These are phyloP conservation scores for Achatina immaculata DNA, from an alignment of 1,140 invertebrate species.

Conservation along the genomic window DNA sequence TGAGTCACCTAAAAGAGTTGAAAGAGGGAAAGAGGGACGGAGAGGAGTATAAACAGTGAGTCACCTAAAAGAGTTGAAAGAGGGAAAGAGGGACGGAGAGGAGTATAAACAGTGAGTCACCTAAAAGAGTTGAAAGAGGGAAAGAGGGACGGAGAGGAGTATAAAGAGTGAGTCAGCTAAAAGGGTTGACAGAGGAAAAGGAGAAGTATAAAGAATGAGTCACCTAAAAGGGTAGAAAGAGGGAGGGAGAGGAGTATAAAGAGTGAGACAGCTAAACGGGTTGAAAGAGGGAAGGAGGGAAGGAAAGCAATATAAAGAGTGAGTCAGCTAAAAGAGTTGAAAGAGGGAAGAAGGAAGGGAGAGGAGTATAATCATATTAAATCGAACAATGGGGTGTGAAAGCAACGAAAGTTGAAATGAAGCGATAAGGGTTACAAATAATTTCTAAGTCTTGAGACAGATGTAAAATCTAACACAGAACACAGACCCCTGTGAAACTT, in stretches of 20 bases:
- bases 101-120: neutral
- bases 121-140: neutral
- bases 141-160: neutral
- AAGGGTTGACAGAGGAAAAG: conserved; percentile 3
- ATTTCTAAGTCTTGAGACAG: too few relatives aligned
- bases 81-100: conserved; percentile 29
- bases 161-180: conserved; percentile 16
- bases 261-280: too few relatives aligned
- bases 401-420: too few relatives aligned
- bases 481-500: too few relatives aligned
- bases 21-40: neutral
- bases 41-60: too few relatives aligned
- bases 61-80: too few relatives aligned
- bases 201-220: neutral
- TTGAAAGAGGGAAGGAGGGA: too few relatives aligned
- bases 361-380: too few relatives aligned
- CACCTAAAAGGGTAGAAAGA: neutral
- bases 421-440: too few relatives aligned
- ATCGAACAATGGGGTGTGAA: too few relatives aligned
- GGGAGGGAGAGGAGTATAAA: neutral
- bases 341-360: too few relatives aligned
- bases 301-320: neutral
- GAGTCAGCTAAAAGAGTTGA: neutral
- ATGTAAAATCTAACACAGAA: too few relatives aligned
- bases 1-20: neutral